These are phyloP conservation scores for Himalopsyche anomala DNA, from an alignment of 2,888 invertebrate genomes.

Conservation along the genomic window DNA sequence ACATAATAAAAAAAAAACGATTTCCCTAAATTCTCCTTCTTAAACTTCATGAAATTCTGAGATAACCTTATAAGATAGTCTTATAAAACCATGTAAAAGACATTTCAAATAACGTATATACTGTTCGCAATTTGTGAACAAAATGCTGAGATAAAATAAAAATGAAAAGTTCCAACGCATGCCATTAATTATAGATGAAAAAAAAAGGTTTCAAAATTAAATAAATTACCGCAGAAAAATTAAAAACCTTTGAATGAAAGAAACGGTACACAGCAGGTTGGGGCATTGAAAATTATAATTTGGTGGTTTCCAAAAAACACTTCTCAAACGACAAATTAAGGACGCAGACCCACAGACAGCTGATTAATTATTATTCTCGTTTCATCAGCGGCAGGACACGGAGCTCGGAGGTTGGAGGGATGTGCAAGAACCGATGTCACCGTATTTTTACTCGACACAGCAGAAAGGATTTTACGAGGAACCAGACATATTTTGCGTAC, in stretches of 20 bases:
- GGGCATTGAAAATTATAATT: neutral
- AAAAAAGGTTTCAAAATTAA: neutral
- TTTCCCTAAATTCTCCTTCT: too few relatives aligned
- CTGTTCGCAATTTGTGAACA: neutral
- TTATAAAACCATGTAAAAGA: neutral
- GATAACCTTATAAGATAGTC: too few relatives aligned
- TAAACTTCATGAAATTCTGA: too few relatives aligned
- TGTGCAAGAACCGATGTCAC: neutral
- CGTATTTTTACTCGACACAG: too few relatives aligned
- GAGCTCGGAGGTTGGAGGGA: neutral
- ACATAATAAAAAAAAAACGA: too few relatives aligned
- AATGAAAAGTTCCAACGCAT: neutral
- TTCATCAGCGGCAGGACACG: neutral
- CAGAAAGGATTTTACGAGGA: too few relatives aligned
- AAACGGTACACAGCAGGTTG: neutral
- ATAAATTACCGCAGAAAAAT: neutral
- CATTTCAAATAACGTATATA: neutral
- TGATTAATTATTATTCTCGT: conserved; percentile 31
- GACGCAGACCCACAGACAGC: neutral
- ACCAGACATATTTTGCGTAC: too few relatives aligned
- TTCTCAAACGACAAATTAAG: conserved; percentile 1
- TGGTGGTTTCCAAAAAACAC: conserved; percentile 5
- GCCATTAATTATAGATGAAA: too few relatives aligned
- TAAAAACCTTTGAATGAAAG: neutral
- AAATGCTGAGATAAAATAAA: neutral